Evolutionary conservation across 2,113 vertebrate genomes (phyloP).

Genomic region (Orycteropus afer): DNA sequence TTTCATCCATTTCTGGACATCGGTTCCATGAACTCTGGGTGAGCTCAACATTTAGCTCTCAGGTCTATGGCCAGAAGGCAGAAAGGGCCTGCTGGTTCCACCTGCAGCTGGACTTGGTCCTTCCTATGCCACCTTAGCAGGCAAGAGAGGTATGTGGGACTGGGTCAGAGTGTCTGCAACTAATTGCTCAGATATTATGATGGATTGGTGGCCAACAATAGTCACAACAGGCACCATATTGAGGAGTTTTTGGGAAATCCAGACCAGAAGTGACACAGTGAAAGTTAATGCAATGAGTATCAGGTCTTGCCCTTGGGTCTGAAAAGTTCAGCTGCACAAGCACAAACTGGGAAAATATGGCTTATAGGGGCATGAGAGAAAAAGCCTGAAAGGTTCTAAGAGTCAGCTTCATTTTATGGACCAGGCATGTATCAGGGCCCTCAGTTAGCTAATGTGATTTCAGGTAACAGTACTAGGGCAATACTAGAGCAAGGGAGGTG

Average conservation of each 20-base stretch:
- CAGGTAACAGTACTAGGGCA: neutral
- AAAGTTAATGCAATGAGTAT: neutral
- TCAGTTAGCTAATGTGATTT: too few relatives aligned
- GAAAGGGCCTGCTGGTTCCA: neutral
- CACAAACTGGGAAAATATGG: neutral
- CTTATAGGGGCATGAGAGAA: neutral
- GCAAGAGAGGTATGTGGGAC: neutral
- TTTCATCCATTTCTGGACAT: neutral
- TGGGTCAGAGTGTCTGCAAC: too few relatives aligned
- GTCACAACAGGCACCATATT: neutral
- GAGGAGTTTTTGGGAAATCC: neutral
- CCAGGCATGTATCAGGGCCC: too few relatives aligned
- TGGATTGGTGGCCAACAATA: neutral
- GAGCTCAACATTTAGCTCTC: neutral
- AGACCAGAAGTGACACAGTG: too few relatives aligned
- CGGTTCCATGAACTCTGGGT: neutral
- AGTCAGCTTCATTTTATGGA: neutral
- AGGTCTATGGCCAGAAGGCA: neutral
- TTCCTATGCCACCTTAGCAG: fast-evolving
- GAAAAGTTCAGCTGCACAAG: neutral
- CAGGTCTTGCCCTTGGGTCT: neutral
- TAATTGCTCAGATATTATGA: neutral
- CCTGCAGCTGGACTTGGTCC: neutral
- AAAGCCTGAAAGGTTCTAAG: neutral
- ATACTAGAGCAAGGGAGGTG: neutral